Evolutionary conservation across 2,113 vertebrate species (phyloP).

Genomic region (cat (Felis catus)): DNA sequence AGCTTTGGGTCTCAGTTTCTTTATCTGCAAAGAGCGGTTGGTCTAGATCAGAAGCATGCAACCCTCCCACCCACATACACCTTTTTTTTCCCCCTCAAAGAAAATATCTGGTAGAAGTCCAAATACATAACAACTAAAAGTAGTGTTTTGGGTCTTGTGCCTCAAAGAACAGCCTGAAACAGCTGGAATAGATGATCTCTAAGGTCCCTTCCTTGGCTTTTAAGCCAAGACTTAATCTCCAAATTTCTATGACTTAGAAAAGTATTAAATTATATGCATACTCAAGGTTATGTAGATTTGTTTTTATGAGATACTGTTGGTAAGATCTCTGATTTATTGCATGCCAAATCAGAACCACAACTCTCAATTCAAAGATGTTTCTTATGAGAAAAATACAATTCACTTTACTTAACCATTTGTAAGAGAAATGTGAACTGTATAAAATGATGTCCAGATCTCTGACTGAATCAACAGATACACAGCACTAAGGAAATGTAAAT

Average conservation of each 20-base stretch:
- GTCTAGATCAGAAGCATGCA: background rate
- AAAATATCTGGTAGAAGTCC: background rate
- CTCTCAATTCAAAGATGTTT: conserved; percentile 39
- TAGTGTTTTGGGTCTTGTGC: background rate
- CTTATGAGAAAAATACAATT: conserved; percentile 56
- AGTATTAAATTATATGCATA: conserved; percentile 47
- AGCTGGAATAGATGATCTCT: conserved; percentile 7
- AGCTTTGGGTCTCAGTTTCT: conserved; percentile 23
- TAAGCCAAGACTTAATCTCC: conserved; percentile 45
- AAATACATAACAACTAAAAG: conserved; percentile 28
- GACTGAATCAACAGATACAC: background rate
- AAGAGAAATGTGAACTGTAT: conserved; percentile 27
- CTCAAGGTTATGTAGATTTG: conserved; percentile 42
- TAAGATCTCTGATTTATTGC: conserved; percentile 37
- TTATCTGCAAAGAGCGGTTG: conserved; percentile 3
- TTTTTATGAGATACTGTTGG: background rate
- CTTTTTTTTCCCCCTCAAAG: background rate
- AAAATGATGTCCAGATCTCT: conserved; percentile 45
- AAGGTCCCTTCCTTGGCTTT: conserved; percentile 6
- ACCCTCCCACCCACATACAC: background rate
- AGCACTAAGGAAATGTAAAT: conserved; percentile 31
- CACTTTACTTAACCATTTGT: conserved; percentile 14
- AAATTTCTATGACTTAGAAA: conserved; percentile 48
- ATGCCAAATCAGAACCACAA: conserved; percentile 45
- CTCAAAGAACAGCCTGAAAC: conserved; percentile 17